These are phyloP conservation scores for Platygyra sinensis DNA, from an alignment of 64 coral and sea anemone genomes.

Conservation along the genomic window DNA sequence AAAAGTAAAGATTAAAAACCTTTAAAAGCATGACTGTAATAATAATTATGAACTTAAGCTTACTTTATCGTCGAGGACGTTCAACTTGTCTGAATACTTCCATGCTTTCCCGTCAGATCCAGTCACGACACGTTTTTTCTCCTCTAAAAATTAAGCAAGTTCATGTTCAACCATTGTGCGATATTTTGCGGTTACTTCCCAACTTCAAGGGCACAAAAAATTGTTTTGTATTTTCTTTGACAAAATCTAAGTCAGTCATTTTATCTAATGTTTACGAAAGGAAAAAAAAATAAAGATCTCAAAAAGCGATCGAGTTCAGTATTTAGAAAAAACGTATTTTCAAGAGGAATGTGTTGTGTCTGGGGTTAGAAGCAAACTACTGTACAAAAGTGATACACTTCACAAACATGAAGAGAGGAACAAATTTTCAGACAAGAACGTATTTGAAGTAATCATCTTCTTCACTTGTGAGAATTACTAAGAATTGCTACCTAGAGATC, in stretches of 20 bases:
- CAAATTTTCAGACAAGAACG: not conserved
- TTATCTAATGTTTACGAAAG: no score
- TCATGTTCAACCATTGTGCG: not conserved
- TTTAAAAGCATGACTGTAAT: not conserved
- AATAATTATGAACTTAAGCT: not conserved
- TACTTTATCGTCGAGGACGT: constrained; percentile 39
- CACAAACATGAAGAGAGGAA: not conserved
- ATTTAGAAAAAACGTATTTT: no score
- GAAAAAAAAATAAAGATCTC: no score
- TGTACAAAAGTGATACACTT: no score
- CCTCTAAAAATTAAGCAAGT: constrained; percentile 20
- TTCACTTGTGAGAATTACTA: no score
- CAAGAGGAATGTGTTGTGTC: no score
- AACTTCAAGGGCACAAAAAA: not conserved
- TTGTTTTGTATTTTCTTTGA: no score
- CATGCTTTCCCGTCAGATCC: constrained; percentile 37
- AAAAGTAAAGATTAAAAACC: not conserved
- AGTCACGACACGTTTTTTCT: constrained; percentile 31
- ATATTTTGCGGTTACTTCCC: not conserved
- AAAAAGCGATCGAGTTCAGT: no score
- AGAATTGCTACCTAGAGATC: no score
- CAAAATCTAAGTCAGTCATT: no score
- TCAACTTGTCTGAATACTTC: constrained; percentile 49
- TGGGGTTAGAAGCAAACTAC: no score
- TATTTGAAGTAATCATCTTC: not conserved